Conservation (phyloP, 2,888 invertebrate species). For the Microctonus hyperodae region DNA sequence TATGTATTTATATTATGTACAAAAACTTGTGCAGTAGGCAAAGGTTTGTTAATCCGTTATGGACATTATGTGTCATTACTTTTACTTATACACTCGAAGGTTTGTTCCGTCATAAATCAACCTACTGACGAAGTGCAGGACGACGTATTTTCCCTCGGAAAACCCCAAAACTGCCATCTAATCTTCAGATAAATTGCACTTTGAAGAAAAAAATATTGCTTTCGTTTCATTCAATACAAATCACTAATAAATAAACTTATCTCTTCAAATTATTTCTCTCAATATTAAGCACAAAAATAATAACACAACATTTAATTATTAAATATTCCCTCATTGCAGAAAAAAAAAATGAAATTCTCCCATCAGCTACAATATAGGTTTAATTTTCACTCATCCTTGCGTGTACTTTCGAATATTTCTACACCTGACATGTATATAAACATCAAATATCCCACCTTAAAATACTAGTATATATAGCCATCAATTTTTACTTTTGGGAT, state of each 20-base stretch:
- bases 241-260: too few relatives aligned
- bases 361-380: constrained; percentile 51
- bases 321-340: too few relatives aligned
- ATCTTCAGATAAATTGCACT: too few relatives aligned
- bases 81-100: constrained; percentile 28
- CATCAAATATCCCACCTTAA: not conserved
- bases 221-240: too few relatives aligned
- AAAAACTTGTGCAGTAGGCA: constrained; percentile 11
- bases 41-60: constrained; percentile 39
- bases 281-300: too few relatives aligned
- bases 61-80: constrained; percentile 41
- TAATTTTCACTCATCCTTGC: constrained; percentile 25
- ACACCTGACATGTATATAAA: constrained; percentile 21
- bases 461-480: too few relatives aligned
- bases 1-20: too few relatives aligned
- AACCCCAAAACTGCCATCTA: not conserved
- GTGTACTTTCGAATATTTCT: constrained; percentile 48
- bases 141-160: constrained; percentile 13
- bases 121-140: too few relatives aligned
- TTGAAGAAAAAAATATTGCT: not conserved
- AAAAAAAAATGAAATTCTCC: too few relatives aligned
- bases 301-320: too few relatives aligned
- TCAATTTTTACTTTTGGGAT: constrained; percentile 33
- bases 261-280: too few relatives aligned
- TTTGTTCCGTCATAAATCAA: constrained; percentile 37